Conservation (phyloP, 2,888 invertebrate species). For the Drosophila multiciliata region DNA sequence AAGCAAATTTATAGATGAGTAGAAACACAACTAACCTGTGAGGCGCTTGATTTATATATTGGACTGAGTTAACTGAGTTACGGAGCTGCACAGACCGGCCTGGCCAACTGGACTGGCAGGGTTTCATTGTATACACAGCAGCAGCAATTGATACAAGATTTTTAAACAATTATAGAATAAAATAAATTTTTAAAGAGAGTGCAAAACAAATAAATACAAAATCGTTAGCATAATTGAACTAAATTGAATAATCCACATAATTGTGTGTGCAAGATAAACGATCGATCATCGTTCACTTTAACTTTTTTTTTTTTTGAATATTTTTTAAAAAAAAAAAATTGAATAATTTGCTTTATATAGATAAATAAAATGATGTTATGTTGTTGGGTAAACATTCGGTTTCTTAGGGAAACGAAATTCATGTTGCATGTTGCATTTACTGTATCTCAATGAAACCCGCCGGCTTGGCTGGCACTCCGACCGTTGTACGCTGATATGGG, state of each 20-base stretch:
- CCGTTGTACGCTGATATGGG: conserved; percentile 96
- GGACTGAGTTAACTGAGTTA: conserved; percentile 75
- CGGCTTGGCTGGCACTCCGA: conserved; percentile 89
- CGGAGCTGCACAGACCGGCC: conserved; percentile 78
- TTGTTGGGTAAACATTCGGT: conserved; percentile 13
- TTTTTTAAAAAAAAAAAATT: conserved; percentile 18
- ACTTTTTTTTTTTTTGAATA: background rate
- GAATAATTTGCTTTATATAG: conserved; percentile 25
- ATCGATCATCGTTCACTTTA: conserved; percentile 10
- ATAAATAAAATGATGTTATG: conserved; percentile 22
- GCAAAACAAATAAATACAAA: conserved; percentile 44
- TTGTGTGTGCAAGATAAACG: conserved; percentile 10
- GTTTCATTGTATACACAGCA: conserved; percentile 65
- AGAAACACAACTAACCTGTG: conserved; percentile 84
- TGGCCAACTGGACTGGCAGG: conserved; percentile 70
- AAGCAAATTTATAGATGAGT: conserved; percentile 68
- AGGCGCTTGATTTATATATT: conserved; percentile 79
- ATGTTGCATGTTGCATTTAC: conserved; percentile 34
- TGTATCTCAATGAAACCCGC: conserved; percentile 84
- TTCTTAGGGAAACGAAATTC: conserved; percentile 48
- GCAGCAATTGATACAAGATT: conserved; percentile 18
- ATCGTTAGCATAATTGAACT: conserved; percentile 63
- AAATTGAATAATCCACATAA: conserved; percentile 47
- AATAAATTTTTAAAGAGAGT: conserved; percentile 19
- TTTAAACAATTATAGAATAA: conserved; percentile 20